These are phyloP conservation scores for Cichlasoma orientale DNA, from an alignment of 2,797 vertebrate genomes.

Conservation along the genomic window DNA sequence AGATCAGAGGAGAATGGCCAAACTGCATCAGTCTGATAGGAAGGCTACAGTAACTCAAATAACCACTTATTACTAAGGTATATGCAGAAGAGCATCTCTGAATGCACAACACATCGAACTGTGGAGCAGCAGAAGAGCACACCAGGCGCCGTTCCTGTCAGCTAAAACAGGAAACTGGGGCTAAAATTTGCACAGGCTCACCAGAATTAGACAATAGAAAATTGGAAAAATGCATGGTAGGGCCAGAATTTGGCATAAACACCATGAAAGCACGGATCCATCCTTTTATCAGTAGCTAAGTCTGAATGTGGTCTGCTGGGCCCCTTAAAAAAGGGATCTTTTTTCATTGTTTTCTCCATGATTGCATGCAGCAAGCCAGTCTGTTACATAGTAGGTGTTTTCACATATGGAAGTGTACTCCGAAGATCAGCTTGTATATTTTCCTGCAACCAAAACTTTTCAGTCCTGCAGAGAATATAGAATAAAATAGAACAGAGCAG, in stretches of 20 bases:
- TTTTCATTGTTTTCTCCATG: constrained; percentile 1
- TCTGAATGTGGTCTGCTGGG: not conserved
- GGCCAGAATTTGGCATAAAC: too few species aligned
- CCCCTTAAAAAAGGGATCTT: constrained; percentile 2
- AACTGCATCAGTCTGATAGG: not conserved
- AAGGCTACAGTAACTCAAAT: not conserved
- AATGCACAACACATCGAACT: not conserved
- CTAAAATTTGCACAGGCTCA: too few species aligned
- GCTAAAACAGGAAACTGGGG: too few species aligned
- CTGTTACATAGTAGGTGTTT: constrained; percentile 16
- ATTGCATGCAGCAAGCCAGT: not conserved
- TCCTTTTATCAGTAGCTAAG: not conserved
- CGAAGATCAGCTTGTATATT: constrained; percentile 11
- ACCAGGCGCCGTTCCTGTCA: not conserved
- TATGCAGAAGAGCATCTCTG: not conserved
- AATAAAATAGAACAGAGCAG: not conserved
- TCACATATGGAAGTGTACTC: constrained; percentile 26
- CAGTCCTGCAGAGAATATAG: not conserved
- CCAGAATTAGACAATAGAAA: too few species aligned
- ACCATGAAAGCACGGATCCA: too few species aligned
- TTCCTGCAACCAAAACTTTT: constrained; percentile 4
- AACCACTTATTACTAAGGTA: not conserved
- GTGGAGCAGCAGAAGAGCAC: not conserved
- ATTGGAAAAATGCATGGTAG: too few species aligned
- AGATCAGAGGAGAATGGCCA: not conserved